A percentile compares a stretch with the other conserved stretches of the same genome.
Evolutionary conservation across 2,113 vertebrate genomes (phyloP).

Genomic region (Corythoichthys intestinalis): DNA sequence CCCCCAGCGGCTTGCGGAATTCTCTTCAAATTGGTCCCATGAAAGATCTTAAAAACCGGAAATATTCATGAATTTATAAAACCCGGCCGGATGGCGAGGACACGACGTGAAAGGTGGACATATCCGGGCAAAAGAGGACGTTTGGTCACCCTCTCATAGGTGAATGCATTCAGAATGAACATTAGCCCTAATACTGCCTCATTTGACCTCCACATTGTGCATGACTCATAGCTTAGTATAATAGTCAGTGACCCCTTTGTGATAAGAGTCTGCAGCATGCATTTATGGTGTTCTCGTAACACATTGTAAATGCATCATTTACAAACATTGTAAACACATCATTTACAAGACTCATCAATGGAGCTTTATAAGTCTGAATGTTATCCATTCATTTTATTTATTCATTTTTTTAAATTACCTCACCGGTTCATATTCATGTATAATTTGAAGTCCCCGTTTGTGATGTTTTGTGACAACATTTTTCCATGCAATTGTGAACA

Average conservation of each 20-base stretch:
- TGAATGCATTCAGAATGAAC: slow-evolving; percentile 20
- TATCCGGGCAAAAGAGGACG: too few relatives aligned
- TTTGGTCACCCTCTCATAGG: too few relatives aligned
- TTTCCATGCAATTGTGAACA: too few relatives aligned
- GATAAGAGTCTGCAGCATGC: slow-evolving; percentile 16
- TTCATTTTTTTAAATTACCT: not conserved
- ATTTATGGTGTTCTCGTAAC: slow-evolving; percentile 9
- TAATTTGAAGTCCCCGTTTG: not conserved
- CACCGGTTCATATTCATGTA: not conserved
- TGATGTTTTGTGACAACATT: too few relatives aligned
- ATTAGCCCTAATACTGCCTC: slow-evolving; percentile 34
- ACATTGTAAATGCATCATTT: too few relatives aligned
- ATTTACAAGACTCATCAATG: not conserved
- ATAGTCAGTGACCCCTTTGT: slow-evolving; percentile 26
- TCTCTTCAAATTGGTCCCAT: too few relatives aligned
- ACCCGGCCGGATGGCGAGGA: too few relatives aligned
- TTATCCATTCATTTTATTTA: not conserved
- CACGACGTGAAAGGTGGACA: too few relatives aligned
- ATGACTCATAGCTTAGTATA: slow-evolving; percentile 40
- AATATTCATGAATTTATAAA: too few relatives aligned
- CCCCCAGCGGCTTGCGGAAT: too few relatives aligned
- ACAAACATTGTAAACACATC: slow-evolving; percentile 9
- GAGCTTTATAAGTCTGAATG: not conserved
- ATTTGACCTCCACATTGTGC: slow-evolving; percentile 48
- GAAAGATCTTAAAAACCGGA: too few relatives aligned